phyloP scores from a whole-genome alignment of 2,797 vertebrate genomes.

The Falco berigora region DNA sequence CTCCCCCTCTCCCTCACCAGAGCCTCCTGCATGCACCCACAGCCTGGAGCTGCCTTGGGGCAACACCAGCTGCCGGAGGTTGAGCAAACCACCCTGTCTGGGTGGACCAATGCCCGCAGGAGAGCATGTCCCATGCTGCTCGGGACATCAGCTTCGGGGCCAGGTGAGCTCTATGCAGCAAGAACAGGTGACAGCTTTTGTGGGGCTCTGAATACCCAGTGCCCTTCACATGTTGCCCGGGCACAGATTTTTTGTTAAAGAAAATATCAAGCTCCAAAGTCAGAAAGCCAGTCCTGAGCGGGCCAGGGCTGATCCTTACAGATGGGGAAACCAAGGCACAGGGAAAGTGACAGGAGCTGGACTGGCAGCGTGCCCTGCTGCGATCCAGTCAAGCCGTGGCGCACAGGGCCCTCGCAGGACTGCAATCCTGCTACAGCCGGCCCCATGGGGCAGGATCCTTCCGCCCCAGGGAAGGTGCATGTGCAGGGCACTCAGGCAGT shows the following conservation, averaged over 20 bases:
- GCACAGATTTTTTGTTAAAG: background rate
- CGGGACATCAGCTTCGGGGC: rapidly evolving
- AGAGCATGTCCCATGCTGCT: background rate
- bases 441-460: background rate
- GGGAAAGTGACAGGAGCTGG: background rate
- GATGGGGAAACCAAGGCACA: background rate
- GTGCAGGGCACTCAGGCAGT: background rate
- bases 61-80: background rate
- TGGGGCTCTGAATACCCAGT: background rate
- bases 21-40: background rate
- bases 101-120: rapidly evolving
- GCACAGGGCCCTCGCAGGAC: background rate
- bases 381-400: rapidly evolving
- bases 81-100: background rate
- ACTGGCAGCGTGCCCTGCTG: background rate
- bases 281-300: background rate
- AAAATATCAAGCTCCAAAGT: background rate
- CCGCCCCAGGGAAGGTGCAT: background rate
- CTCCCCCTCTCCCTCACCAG: no score
- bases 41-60: background rate
- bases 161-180: background rate
- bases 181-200: background rate
- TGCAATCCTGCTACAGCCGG: rapidly evolving
- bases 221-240: rapidly evolving
- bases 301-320: background rate